Base-by-base conservation (phyloP, 1,140 invertebrate genomes). In the Drosophila sulfurigaster region DNA sequence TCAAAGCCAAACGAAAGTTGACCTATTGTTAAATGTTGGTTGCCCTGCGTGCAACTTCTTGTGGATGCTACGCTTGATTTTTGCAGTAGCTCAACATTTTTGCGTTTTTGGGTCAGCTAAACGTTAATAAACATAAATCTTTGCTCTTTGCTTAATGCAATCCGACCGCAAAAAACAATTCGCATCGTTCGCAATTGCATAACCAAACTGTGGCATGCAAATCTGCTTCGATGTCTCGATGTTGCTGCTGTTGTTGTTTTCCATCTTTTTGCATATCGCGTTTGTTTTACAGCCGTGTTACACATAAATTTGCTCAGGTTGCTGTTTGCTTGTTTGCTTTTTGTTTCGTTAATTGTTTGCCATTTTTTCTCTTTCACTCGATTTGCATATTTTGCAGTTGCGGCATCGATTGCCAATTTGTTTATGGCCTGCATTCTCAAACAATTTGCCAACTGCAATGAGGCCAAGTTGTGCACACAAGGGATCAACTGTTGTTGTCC, bases 81-180 rank as follows among this genome's bases (percentile, higher is more conserved):
- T 75, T 80, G 78, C 76, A 70, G 49, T 63, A 43, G 70, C 30
- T 49, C 41, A 25, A 25, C 20, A 13, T 72, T 60, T 35, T 38
- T 43, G 11, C 35, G 6, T 68, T 83, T 87, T 87, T 87, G 85
- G 83, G 83, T 87, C 85, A 87, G 51, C 78, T 87, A 78, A 82
- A 77, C 83, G 83, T 89, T 89, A 88, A 88, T 88, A 87, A 82
- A 81, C 83, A 87, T 87, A 87, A 87, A 87, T 87, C 83, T 87
- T 70, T 68, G 74, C 78, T 87, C 83, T 87, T 70, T 68, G 74
- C 78, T 80, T 58, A 80, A 77, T 87, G 83, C 80, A 87, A 82
- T 79, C 58, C 71, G 35, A 56, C 63, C 46, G 63, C 78, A 58
- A 78, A 86, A 86, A 79, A 86, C 79, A 86, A 86, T 76, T 82